Conservation (phyloP, 2,113 vertebrate genomes). For the Delphinus delphis region DNA sequence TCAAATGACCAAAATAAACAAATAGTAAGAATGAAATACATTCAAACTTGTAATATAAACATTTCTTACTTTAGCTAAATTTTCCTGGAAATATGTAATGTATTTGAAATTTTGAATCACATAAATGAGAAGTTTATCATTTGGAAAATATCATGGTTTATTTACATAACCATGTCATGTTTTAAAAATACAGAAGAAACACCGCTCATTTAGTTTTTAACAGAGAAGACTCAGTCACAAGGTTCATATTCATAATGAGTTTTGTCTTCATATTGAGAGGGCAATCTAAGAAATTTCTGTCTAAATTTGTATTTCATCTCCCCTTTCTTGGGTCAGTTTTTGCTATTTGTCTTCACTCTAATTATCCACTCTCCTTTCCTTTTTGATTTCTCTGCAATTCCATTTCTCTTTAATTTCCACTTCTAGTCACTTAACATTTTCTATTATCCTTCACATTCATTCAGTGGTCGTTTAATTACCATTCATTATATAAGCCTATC, state of each 20-base stretch:
- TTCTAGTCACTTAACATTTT: background rate
- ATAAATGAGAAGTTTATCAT: background rate
- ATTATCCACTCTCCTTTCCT: background rate
- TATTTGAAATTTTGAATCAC: background rate
- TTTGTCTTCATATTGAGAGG: background rate
- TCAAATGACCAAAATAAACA: background rate
- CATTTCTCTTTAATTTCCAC: background rate
- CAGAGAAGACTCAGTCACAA: background rate
- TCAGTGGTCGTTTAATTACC: background rate
- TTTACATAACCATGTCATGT: background rate
- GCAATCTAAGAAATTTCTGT: background rate
- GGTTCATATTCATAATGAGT: background rate
- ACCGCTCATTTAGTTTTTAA: background rate
- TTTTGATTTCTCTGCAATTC: conserved; percentile 28
- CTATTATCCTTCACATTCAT: background rate
- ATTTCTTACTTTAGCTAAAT: background rate
- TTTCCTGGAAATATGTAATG: background rate
- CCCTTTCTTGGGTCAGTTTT: background rate
- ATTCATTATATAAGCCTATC: background rate
- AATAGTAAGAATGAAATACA: background rate
- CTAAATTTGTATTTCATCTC: background rate
- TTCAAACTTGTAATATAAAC: background rate
- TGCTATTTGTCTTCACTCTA: background rate
- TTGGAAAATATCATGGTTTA: too few relatives aligned
- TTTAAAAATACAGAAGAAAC: background rate